Conservation (phyloP, 2,797 vertebrate species). For the Ateles fusciceps region DNA sequence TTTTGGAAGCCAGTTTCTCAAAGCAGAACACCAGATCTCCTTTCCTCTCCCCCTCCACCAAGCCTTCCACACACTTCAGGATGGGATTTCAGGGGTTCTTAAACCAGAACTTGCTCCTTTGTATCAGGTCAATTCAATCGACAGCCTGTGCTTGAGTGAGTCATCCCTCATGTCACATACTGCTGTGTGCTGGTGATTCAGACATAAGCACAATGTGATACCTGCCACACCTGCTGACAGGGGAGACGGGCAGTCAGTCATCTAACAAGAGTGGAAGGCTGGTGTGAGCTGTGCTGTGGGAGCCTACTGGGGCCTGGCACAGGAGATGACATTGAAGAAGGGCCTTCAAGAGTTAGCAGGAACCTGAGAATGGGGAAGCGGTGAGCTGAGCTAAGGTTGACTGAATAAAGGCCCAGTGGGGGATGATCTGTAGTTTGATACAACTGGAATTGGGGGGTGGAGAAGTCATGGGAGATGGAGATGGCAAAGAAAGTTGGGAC, state of each 20-base stretch:
- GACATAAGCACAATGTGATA: neutral
- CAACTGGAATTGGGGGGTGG: neutral
- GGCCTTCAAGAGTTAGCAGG: neutral
- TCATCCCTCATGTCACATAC: neutral
- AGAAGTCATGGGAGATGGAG: neutral
- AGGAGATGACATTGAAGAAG: neutral
- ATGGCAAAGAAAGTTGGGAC: neutral
- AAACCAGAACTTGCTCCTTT: neutral
- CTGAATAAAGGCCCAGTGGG: neutral
- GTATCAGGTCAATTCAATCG: neutral
- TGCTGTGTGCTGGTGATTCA: rapidly evolving
- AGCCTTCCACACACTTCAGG: neutral
- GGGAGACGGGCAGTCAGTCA: neutral
- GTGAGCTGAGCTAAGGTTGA: neutral
- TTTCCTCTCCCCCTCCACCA: neutral
- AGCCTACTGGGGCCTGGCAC: neutral
- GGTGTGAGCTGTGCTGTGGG: neutral
- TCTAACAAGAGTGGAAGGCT: neutral
- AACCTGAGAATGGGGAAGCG: neutral
- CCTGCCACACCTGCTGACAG: rapidly evolving
- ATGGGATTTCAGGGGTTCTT: neutral
- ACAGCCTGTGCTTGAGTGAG: neutral
- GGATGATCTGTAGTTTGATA: neutral
- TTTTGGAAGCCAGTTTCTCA: neutral
- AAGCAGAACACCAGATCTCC: neutral